A percentile compares a stretch with the other conserved stretches of the same genome.
phyloP scores from a whole-genome alignment of 2,888 invertebrate genomes.

The Kryphioiulus occultus region DNA sequence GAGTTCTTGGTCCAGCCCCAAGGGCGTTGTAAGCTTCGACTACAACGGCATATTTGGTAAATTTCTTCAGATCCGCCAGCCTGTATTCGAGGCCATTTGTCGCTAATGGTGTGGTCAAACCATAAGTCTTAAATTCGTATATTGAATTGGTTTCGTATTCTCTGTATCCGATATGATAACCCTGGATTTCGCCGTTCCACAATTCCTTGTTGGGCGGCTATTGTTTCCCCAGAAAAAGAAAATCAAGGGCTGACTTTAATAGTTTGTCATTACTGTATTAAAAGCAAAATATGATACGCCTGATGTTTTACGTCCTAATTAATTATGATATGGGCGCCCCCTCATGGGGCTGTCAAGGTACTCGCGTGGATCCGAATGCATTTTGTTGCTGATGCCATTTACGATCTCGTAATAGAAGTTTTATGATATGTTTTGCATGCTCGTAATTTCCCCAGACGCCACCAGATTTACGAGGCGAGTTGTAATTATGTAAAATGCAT shows the following conservation, averaged over 20 bases:
- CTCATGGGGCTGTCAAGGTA: neutral
- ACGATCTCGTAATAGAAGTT: neutral
- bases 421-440: constrained; percentile 19
- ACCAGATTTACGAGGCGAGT: constrained; percentile 17
- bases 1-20: constrained; percentile 57
- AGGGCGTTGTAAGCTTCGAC: constrained; percentile 58
- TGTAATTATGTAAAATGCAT: constrained; percentile 11
- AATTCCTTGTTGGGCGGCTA: constrained; percentile 60
- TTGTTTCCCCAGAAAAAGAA: neutral
- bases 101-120: constrained; percentile 50
- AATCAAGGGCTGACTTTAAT: neutral
- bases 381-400: neutral
- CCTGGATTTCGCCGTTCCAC: constrained; percentile 62
- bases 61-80: constrained; percentile 59
- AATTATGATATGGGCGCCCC: constrained; percentile 11
- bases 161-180: constrained; percentile 64
- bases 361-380: neutral
- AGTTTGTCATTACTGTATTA: neutral
- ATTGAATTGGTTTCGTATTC: constrained; percentile 46
- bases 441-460: constrained; percentile 14
- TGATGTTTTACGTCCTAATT: constrained; percentile 11
- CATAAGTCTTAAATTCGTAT: constrained; percentile 56
- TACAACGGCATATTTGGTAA: constrained; percentile 57
- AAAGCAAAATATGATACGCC: constrained; percentile 19
- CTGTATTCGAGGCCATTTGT: constrained; percentile 56